Percentiles rank a stretch among this genome's conserved stretches.
phyloP scores from a whole-genome alignment of 2,113 vertebrate species.

The Mormyrus lacerda region DNA sequence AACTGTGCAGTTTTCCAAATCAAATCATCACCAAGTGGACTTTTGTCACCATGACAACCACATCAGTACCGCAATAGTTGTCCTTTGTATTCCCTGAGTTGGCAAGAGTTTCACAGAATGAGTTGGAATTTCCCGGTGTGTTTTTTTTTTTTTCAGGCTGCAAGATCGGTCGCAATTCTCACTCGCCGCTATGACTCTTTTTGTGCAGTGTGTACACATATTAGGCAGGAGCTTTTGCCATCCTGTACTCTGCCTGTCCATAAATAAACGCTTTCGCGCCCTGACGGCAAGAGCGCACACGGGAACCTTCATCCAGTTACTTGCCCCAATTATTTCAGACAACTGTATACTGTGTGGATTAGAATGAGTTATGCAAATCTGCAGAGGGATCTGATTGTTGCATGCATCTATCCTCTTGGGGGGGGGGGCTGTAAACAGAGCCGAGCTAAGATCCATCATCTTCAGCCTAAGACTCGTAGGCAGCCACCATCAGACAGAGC shows the following conservation, averaged over 20 bases:
- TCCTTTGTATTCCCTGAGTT: not conserved
- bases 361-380: slow-evolving; percentile 47
- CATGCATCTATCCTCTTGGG: slow-evolving; percentile 37
- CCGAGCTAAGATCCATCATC: no score
- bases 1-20: not conserved
- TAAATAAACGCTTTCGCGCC: slow-evolving; percentile 25
- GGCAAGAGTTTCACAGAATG: not conserved
- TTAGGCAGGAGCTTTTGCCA: not conserved
- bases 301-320: slow-evolving; percentile 41
- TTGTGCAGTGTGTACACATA: not conserved
- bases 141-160: not conserved
- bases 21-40: not conserved
- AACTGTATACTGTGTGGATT: slow-evolving; percentile 41
- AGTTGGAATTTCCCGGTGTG: not conserved
- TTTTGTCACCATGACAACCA: slow-evolving; percentile 7
- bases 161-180: not conserved
- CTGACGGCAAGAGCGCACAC: slow-evolving; percentile 10
- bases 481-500: no score
- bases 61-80: slow-evolving; percentile 8
- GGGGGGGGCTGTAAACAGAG: slow-evolving; percentile 36
- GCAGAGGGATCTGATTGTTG: slow-evolving; percentile 36
- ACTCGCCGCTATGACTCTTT: not conserved
- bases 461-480: no score
- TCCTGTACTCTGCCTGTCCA: not conserved
- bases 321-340: slow-evolving; percentile 47